Evolutionary conservation across 2,888 invertebrate genomes (phyloP), one percentile per base, ranked within the genome.

Genomic region (Neoascia interrupta): DNA sequence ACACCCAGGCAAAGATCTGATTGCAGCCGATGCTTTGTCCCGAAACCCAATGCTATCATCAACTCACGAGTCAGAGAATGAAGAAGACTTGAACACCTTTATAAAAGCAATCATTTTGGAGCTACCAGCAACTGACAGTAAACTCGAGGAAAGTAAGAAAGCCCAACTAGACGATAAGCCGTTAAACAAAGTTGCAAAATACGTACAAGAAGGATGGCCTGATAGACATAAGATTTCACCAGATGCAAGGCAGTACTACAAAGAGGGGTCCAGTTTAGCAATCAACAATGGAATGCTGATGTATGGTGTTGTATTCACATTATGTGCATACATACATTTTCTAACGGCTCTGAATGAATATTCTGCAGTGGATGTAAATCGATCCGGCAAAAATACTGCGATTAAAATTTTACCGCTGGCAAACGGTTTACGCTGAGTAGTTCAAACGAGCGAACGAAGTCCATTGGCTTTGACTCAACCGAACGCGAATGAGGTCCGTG

Each of bases 21-120:
- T 61, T 10, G 61, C 45, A 8, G 49, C 69, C 2, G 41, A 69
- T 51, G 36, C 51, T 19, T n/a, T 49, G 1, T 60, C 69, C 10
- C 54, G 49, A 1, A 1, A 36, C 19, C 49, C 63, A 11, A 41
- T 18, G 18, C 41, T 19, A 10, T n/a, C 16, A 45, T 19, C 8
- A 18, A 28, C 11, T 28, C 26, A 58, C 3, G 28, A 68, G 15
- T 28, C 31, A 1, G 63, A 39, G 0, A 47, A 47, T 3, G 43
- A 60, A 39, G 34, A 60, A 4, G 58, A 69, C 6, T n/a, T n/a
- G n/a, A n/a, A n/a, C n/a, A 51, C 39, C 1, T 69, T 49, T 3
- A 13, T 69, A 15, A 69, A 69, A 23, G 49, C 49, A 49, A 41
- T 69, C 28, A 18, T 69, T 1, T 23, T 41, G 5, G 60, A 53